Conservation (phyloP, 2,888 invertebrate genomes). For the Chalcosyrphus nemorum region DNA sequence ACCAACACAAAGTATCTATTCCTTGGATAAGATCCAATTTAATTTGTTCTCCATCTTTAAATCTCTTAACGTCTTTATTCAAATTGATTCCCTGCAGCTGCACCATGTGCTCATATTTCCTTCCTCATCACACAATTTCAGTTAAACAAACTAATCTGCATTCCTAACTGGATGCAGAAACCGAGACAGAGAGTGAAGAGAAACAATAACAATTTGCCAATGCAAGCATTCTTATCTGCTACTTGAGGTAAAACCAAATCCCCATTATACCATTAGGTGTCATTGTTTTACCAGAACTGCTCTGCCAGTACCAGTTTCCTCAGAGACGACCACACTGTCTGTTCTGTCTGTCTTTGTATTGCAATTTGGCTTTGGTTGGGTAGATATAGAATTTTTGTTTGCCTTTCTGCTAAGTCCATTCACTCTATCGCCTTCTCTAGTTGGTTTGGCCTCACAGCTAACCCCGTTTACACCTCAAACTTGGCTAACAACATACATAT, state of each 20-base stretch:
- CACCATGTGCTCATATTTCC: background rate
- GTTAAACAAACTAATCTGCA: background rate
- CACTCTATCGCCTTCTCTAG: slow-evolving; percentile 46
- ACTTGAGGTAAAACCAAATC: slow-evolving; percentile 23
- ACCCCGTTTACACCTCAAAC: slow-evolving; percentile 45
- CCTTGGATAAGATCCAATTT: no score
- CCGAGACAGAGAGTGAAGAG: background rate
- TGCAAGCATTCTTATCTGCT: slow-evolving; percentile 42
- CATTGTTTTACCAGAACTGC: slow-evolving; percentile 37
- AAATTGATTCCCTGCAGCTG: background rate
- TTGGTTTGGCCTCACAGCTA: slow-evolving; percentile 39
- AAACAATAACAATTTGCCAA: slow-evolving; percentile 47
- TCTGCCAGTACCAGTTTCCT: slow-evolving; percentile 8
- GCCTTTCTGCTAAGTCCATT: slow-evolving; percentile 14
- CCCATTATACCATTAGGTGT: slow-evolving; percentile 36
- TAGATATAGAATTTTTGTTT: no score
- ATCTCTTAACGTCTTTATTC: slow-evolving; percentile 13
- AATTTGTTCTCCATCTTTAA: no score
- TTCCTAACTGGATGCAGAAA: background rate
- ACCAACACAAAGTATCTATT: no score
- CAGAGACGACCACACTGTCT: background rate
- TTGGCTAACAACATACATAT: no score
- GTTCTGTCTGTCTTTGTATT: background rate
- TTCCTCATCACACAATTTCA: background rate
- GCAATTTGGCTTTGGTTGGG: slow-evolving; percentile 6